These are phyloP conservation scores for Halcyon leucocephala DNA, from an alignment of 2,797 vertebrate genomes.

Conservation along the genomic window DNA sequence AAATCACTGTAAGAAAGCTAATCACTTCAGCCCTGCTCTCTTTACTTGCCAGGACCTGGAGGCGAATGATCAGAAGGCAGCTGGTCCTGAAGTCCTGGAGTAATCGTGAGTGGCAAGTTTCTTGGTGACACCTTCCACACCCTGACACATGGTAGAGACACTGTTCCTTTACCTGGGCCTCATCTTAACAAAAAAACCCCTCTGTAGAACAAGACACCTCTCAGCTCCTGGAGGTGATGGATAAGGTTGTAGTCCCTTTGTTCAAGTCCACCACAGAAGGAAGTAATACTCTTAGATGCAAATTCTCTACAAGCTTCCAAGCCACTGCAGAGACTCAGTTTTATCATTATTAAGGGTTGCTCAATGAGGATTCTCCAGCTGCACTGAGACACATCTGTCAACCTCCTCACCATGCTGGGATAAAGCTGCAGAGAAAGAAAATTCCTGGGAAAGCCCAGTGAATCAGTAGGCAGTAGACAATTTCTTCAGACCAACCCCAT, in stretches of 20 bases:
- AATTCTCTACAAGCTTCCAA: neutral
- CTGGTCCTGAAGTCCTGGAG: neutral
- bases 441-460: neutral
- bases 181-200: neutral
- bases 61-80: neutral
- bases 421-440: neutral
- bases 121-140: neutral
- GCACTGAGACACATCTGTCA: neutral
- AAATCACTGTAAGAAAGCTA: neutral
- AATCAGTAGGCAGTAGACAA: neutral
- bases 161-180: neutral
- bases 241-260: neutral
- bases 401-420: neutral
- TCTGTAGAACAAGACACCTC: neutral
- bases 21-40: neutral
- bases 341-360: neutral
- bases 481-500: neutral
- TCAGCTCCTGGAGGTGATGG: neutral
- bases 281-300: neutral
- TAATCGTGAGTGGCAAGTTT: neutral
- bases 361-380: neutral
- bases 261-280: neutral
- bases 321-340: neutral
- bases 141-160: neutral
- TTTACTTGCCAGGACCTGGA: neutral